phyloP scores from a whole-genome alignment of 2,113 vertebrate species.

The Siniperca knerii region DNA sequence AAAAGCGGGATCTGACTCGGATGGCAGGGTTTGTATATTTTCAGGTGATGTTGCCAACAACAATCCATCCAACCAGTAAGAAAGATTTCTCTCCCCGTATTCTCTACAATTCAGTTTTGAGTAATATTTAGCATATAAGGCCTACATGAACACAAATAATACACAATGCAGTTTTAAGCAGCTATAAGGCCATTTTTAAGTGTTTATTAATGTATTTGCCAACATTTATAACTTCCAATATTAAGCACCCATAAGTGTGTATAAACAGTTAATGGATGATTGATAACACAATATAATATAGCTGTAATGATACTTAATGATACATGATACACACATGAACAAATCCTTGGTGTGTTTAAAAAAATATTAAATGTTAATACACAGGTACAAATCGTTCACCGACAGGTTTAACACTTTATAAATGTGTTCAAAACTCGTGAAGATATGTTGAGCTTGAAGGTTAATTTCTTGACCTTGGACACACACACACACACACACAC shows the following conservation, averaged over 20 bases:
- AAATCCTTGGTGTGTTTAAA: background rate
- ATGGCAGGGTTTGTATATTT: conserved; percentile 45
- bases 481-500: too few relatives aligned
- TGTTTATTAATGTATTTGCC: conserved; percentile 9
- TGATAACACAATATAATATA: background rate
- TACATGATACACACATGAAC: background rate
- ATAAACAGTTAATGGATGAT: background rate
- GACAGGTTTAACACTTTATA: background rate
- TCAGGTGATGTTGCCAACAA: conserved; percentile 48
- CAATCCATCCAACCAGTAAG: background rate
- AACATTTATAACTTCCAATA: background rate
- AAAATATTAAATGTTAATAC: background rate
- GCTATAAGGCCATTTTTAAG: background rate
- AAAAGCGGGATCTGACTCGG: conserved; percentile 43
- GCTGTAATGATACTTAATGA: background rate
- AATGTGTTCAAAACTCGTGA: background rate
- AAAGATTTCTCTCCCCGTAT: background rate
- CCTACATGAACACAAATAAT: background rate
- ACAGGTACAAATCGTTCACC: too few relatives aligned
- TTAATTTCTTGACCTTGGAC: too few relatives aligned
- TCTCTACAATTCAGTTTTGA: conserved; percentile 20
- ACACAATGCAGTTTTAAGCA: background rate
- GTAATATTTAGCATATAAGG: conserved; percentile 4
- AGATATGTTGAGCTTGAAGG: background rate
- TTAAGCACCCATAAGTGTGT: background rate